A percentile compares a stretch with the other conserved stretches of the same genome.
phyloP scores from a whole-genome alignment of 30 jellyfish, hydroid and myxozoan genomes.

The Nemopilema nomurai region DNA sequence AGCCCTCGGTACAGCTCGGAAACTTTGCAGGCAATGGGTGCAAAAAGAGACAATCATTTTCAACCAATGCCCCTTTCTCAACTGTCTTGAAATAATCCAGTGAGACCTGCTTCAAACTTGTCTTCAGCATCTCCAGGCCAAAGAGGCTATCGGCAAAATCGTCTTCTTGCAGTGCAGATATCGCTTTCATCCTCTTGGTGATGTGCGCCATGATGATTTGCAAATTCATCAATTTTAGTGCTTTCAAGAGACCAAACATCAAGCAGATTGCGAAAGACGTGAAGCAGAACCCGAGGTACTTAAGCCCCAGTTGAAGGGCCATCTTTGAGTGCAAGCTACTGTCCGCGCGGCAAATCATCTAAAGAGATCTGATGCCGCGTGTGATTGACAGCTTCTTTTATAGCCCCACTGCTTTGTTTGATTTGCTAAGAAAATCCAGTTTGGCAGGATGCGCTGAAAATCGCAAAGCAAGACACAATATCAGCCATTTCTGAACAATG shows the following conservation, averaged over 20 bases:
- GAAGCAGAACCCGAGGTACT: not conserved
- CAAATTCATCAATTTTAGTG: not conserved
- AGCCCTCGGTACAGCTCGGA: not conserved
- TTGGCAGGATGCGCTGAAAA: not conserved
- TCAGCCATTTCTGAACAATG: no score
- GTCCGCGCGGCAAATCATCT: not conserved
- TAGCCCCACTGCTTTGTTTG: not conserved
- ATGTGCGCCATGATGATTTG: not conserved
- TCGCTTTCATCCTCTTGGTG: not conserved
- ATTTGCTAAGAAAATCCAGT: not conserved
- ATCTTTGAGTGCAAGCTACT: not conserved
- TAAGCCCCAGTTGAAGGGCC: not conserved
- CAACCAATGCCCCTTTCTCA: conserved; percentile 17
- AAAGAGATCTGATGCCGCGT: not conserved
- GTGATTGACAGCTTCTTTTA: not conserved
- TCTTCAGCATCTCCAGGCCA: conserved; percentile 57
- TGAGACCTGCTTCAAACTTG: conserved; percentile 29
- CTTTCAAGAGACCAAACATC: not conserved
- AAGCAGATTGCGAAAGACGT: not conserved
- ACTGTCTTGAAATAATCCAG: conserved; percentile 25
- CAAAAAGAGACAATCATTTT: not conserved
- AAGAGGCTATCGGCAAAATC: conserved; percentile 46
- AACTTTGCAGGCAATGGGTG: not conserved
- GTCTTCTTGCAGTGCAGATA: conserved; percentile 21
- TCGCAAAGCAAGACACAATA: no score